A percentile compares a stretch with the other conserved stretches of the same genome.
Evolutionary conservation across 37 sponge, comb jelly and placozoan genomes (phyloP).

Genomic region (Aplysina aerophoba): DNA sequence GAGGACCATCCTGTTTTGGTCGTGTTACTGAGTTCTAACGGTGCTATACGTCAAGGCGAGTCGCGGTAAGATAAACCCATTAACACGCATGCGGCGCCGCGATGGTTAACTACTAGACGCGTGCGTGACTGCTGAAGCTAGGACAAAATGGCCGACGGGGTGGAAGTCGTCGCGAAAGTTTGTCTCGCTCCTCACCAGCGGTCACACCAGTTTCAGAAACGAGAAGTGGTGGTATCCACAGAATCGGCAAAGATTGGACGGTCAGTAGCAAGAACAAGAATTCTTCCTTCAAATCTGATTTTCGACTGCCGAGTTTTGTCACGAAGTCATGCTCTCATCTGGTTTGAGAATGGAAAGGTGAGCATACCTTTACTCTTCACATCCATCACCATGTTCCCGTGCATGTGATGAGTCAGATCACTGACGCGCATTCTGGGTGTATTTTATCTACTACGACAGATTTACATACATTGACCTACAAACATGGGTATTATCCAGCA

Average conservation of each 20-base stretch:
- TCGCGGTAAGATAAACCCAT: no score
- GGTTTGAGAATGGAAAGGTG: constrained; percentile 91
- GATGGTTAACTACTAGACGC: no score
- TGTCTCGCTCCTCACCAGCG: constrained; percentile 71
- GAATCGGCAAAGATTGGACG: constrained; percentile 86
- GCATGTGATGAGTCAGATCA: not conserved
- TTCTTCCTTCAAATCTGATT: constrained; percentile 84
- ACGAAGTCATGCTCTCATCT: constrained; percentile 94
- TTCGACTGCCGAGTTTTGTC: constrained; percentile 98
- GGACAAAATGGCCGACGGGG: constrained; percentile 27
- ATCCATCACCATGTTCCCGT: not conserved
- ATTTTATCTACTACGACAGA: not conserved
- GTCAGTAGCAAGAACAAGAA: constrained; percentile 81
- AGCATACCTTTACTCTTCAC: not conserved
- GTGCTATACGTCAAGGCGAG: no score
- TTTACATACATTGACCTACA: no score
- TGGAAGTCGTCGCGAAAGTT: constrained; percentile 53
- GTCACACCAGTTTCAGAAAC: constrained; percentile 70
- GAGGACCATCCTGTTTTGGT: no score
- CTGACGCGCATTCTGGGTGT: not conserved
- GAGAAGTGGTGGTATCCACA: constrained; percentile 59
- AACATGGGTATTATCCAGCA: no score
- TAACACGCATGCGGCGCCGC: no score
- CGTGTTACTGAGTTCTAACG: no score
- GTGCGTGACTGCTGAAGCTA: no score